Percentiles rank a stretch among this genome's conserved stretches.
These are phyloP conservation scores for Rhinoraja longicauda DNA, from an alignment of 2,797 vertebrate species.

Conservation along the genomic window DNA sequence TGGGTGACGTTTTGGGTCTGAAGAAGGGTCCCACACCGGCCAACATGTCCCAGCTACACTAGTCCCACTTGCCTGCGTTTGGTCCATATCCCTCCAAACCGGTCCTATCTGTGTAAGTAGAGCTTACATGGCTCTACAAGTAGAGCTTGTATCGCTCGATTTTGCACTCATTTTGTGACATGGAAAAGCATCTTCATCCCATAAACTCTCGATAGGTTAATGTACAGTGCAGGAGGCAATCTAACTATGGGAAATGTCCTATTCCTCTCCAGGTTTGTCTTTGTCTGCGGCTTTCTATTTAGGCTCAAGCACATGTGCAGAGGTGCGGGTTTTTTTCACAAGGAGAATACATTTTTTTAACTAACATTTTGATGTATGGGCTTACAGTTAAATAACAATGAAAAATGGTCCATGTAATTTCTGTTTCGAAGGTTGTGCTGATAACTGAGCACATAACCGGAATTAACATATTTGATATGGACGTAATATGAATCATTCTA, in stretches of 20 bases:
- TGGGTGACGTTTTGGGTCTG: too few species aligned
- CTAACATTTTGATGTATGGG: constrained; percentile 2
- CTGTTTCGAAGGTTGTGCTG: background rate
- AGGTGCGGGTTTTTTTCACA: background rate
- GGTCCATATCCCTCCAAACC: too few species aligned
- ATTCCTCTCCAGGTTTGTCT: background rate
- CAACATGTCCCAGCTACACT: too few species aligned
- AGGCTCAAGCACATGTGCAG: background rate
- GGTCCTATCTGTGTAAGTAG: too few species aligned
- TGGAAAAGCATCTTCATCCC: background rate
- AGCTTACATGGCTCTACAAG: background rate
- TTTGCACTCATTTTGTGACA: background rate
- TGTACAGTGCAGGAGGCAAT: background rate
- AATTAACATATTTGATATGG: constrained; percentile 24
- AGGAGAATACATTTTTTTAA: background rate
- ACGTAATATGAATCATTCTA: background rate
- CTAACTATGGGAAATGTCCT: background rate
- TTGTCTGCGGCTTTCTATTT: background rate
- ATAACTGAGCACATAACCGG: background rate
- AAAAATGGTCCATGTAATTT: background rate
- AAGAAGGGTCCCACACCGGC: too few species aligned
- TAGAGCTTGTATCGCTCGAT: background rate
- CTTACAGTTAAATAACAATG: background rate
- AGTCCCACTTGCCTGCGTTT: too few species aligned
- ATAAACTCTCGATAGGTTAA: background rate